Conservation (phyloP, 92 coral and sea anemone species). For the Isaurus tuberculatus region DNA sequence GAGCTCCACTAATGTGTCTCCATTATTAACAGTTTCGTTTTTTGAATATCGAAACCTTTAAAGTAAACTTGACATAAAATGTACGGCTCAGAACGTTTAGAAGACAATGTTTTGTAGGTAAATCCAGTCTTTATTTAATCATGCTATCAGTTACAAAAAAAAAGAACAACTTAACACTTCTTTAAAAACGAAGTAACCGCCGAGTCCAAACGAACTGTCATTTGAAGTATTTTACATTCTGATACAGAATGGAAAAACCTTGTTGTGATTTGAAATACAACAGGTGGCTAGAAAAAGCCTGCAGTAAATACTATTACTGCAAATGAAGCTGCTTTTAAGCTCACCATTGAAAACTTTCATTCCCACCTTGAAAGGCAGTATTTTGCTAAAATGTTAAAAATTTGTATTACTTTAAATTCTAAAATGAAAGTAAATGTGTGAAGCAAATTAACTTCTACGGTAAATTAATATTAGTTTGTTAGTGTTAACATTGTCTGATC, state of each 20-base stretch:
- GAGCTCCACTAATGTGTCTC: too few relatives aligned
- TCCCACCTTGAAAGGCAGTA: slow-evolving; percentile 35
- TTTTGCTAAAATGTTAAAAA: slow-evolving; percentile 2
- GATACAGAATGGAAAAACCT: slow-evolving; percentile 38
- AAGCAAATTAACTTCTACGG: background rate
- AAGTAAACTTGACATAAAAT: background rate
- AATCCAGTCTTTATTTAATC: slow-evolving; percentile 18
- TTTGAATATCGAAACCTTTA: background rate
- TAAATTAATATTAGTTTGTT: background rate
- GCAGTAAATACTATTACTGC: slow-evolving; percentile 21
- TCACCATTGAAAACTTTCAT: background rate
- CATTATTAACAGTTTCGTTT: too few relatives aligned
- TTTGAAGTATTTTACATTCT: slow-evolving; percentile 37
- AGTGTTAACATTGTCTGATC: background rate
- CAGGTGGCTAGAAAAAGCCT: slow-evolving; percentile 33
- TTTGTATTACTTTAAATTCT: background rate
- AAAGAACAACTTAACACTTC: slow-evolving; percentile 21
- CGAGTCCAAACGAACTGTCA: slow-evolving; percentile 47
- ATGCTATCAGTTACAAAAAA: background rate
- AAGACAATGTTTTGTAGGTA: background rate
- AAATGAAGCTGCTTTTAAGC: slow-evolving; percentile 17
- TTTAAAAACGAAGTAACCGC: slow-evolving; percentile 46
- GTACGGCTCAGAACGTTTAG: background rate
- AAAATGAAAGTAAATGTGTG: background rate
- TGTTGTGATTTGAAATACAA: slow-evolving; percentile 21